Evolutionary conservation across 2,888 invertebrate species (phyloP).

Genomic region (Tricholauxania praeusta): DNA sequence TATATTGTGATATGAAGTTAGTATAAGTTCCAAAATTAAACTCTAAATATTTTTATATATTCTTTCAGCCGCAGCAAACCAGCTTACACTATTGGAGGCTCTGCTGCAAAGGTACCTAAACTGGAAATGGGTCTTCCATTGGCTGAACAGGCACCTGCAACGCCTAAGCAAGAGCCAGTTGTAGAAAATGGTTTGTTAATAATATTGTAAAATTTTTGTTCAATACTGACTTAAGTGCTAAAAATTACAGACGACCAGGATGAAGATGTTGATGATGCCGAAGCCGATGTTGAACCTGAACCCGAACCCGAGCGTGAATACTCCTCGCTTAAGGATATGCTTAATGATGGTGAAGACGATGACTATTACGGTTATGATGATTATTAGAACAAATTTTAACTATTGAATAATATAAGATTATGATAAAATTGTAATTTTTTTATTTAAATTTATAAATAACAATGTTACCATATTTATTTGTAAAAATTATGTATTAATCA

Average conservation of each 20-base stretch:
- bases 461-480: not conserved
- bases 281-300: conserved; percentile 67
- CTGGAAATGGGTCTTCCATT: conserved; percentile 59
- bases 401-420: too few species aligned
- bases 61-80: conserved; percentile 51
- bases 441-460: not conserved
- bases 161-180: conserved; percentile 49
- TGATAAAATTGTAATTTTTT: too few species aligned
- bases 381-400: conserved; percentile 10
- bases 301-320: conserved; percentile 67
- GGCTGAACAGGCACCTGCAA: conserved; percentile 44
- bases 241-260: conserved; percentile 58
- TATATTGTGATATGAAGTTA: not conserved
- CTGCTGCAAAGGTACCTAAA: conserved; percentile 57
- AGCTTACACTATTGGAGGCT: conserved; percentile 56
- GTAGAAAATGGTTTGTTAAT: conserved; percentile 55
- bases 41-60: not conserved
- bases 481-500: not conserved
- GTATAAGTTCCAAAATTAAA: not conserved
- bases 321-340: conserved; percentile 71
- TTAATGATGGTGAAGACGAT: conserved; percentile 75
- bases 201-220: not conserved
- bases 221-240: not conserved
- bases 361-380: conserved; percentile 79
- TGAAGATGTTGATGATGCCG: conserved; percentile 56